Evolutionary conservation across 1,140 invertebrate genomes (phyloP), one percentile per base, ranked within the genome.

Genomic region (Ooceraea biroi): DNA sequence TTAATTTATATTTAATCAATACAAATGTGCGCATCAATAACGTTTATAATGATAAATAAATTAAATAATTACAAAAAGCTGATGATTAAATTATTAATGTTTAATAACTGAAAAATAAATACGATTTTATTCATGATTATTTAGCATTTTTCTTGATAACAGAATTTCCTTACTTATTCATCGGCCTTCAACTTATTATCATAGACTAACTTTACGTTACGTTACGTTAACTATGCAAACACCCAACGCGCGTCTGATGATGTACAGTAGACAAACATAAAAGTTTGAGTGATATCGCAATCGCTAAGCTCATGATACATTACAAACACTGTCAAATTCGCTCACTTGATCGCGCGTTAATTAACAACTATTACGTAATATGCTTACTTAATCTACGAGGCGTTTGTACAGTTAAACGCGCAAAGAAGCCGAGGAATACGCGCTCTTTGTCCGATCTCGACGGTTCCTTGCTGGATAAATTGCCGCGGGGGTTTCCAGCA

Each of bases 181-280:
- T 57, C 22, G 36, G 0, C 22, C 17, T 55, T 80, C 36, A 68
- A 78, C 68, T 78, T 68, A 78, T 78, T 55, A 78, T 68, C 25
- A 17, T 80, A 17, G 22, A 80, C 44, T 44, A 69, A 80, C 27
- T 5, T n/a, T 22, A 19, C 36, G 14, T 63, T 63, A 19, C 19
- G 46, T 50, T 50, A 36, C 30, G 27, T 69, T 48, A 58, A 58
- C 52, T 44, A 57, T 57, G 55, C 69, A 44, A 73, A 44, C 55
- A 22, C 30, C 8, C 52, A 3, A 41, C 36, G 36, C 3, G 52
- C 22, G 14, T 72, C 57, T 19, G 57, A 41, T 57, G n/a, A 44
- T 14, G 25, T 22, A 68, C 10, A 55, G 55, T 78, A 69, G 52
- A 57, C 36, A 69, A 76, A 3, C 19, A 25, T 5, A 61, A 25